Conservation (phyloP, 2,113 vertebrate genomes). For the Deroptyus accipitrinus region DNA sequence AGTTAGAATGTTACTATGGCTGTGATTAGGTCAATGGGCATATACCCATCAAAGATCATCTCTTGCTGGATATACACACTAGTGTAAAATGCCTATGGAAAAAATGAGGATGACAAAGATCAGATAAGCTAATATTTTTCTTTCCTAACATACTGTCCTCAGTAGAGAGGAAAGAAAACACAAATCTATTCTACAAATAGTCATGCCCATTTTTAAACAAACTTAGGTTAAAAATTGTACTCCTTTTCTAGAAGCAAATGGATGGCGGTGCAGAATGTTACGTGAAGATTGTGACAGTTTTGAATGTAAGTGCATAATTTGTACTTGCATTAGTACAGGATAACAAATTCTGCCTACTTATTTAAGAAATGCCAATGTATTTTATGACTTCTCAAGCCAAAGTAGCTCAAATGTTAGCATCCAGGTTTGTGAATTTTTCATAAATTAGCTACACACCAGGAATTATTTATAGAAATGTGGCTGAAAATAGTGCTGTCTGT, state of each 20-base stretch:
- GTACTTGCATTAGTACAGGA: not conserved
- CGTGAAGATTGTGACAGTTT: not conserved
- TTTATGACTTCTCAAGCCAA: not conserved
- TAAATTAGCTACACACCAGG: not conserved
- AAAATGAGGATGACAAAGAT: not conserved
- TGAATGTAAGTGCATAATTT: not conserved
- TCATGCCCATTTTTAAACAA: not conserved
- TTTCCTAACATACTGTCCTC: not conserved
- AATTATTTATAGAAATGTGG: constrained; percentile 13
- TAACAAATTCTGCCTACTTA: not conserved
- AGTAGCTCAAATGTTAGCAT: not conserved
- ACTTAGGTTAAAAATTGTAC: not conserved
- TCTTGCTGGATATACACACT: not conserved
- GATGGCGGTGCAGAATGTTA: not conserved
- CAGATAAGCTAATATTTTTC: not conserved
- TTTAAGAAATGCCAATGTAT: not conserved
- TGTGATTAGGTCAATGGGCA: not conserved
- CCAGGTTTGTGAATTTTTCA: not conserved
- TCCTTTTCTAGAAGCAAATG: not conserved
- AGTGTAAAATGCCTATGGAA: not conserved
- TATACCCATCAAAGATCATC: not conserved
- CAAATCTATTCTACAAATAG: not conserved
- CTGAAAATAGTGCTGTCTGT: constrained; percentile 1
- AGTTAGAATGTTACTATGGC: not conserved
- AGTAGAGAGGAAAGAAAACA: not conserved